Base-by-base conservation (phyloP, 2,113 vertebrate genomes). In the Embiotoca jacksoni region DNA sequence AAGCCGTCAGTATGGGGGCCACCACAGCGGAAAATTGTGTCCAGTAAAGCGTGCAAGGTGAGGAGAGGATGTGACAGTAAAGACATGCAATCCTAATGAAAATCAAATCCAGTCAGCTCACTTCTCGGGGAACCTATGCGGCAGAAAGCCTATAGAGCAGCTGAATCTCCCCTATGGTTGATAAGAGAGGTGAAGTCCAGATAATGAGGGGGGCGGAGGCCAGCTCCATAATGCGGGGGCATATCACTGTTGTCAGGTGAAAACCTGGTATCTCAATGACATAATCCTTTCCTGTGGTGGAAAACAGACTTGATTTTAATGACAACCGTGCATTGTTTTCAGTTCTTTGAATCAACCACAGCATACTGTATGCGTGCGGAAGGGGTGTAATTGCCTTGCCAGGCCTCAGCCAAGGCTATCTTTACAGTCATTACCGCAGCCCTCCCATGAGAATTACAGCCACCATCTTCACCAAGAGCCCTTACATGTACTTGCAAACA, bases 41-140 rank as follows among this genome's bases (percentile, higher is more conserved):
- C 91, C 93, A 92, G 80, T 78, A 92, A 93, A 93, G 92, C 92
- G 72, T 94, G 90, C 59, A 75, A 82, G 82, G 80, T 75, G 68
- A 79, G 84, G 72, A 85, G 80, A 83, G 88, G 85, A 93, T 88
- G 83, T 91, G 90, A 91, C 92, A 90, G 90, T 70, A 69, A 89
- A 91, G 91, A 91, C 91, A 91, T 87, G 90, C 87, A 93, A 92
- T 93, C 87, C 93, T 92, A 92, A 92, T 93, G 92, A 93, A 95
- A 93, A 93, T 93, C 91, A 84, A 89, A 94, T 88, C 78, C 86
- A 88, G 89, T 76, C 87, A 66, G 69, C 67, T 84, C 14, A 16
- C 82, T 67, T 54, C 65, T 80, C 44, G 0, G 53, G 75, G 65
- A 65, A 69, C 81, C 66, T 84, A n/a, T 46, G 66, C 31, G 2